These are phyloP conservation scores for Thripadectes ignobilis DNA, from an alignment of 2,797 vertebrate genomes.

Conservation along the genomic window DNA sequence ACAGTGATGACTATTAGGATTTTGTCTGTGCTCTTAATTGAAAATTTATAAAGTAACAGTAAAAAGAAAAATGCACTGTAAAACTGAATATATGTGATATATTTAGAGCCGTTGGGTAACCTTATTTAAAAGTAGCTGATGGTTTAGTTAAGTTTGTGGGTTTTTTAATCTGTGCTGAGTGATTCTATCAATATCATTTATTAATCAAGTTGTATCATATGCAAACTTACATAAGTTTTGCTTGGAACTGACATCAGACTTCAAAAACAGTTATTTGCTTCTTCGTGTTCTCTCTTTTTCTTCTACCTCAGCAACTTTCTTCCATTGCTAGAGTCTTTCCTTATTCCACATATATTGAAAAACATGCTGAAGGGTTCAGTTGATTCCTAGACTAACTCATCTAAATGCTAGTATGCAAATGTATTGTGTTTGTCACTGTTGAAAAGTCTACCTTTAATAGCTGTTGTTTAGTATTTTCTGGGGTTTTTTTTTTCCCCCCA, in stretches of 20 bases:
- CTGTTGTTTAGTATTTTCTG: neutral
- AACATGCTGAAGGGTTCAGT: neutral
- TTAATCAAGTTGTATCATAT: neutral
- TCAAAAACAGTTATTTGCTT: neutral
- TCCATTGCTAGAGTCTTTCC: neutral
- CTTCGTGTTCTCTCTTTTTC: neutral
- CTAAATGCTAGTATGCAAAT: neutral
- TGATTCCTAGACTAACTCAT: neutral
- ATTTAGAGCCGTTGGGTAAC: neutral
- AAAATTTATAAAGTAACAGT: neutral
- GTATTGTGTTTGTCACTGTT: neutral
- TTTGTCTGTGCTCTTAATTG: neutral
- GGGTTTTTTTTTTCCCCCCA: neutral
- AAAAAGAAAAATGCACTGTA: neutral
- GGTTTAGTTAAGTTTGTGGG: neutral
- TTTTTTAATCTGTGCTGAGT: neutral
- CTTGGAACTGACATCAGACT: neutral
- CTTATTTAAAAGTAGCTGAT: neutral
- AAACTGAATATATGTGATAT: neutral
- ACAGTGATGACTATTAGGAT: neutral
- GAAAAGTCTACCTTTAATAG: neutral
- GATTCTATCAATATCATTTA: neutral
- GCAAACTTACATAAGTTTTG: rapidly evolving
- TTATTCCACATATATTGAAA: neutral
- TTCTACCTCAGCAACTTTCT: neutral